Percentiles rank a stretch among this genome's conserved stretches.
Evolutionary conservation across 2,797 vertebrate species (phyloP).

Genomic region (Siniperca undulata): DNA sequence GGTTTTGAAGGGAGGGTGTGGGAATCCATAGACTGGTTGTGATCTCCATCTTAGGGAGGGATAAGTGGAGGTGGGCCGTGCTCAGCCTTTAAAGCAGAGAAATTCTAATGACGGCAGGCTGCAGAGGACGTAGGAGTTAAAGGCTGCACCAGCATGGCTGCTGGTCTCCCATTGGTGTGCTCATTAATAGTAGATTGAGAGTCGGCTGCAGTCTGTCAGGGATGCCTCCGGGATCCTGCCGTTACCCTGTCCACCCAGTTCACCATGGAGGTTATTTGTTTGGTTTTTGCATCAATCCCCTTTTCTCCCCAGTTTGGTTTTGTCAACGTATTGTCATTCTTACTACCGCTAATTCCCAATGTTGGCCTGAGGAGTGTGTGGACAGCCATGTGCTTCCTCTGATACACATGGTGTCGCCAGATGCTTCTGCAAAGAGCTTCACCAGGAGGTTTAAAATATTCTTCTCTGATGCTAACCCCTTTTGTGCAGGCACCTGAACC

Average conservation of each 20-base stretch:
- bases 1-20: conserved; percentile 55
- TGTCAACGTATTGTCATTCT: conserved; percentile 11
- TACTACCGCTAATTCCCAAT: conserved; percentile 8
- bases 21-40: conserved; percentile 69
- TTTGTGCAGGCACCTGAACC: background rate
- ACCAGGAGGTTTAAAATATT: background rate
- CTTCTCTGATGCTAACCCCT: background rate
- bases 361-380: conserved; percentile 23
- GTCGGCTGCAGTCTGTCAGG: conserved; percentile 26
- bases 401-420: background rate
- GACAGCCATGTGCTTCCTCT: background rate
- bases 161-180: conserved; percentile 53
- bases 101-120: conserved; percentile 74
- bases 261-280: conserved; percentile 37
- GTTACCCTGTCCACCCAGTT: conserved; percentile 17
- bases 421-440: conserved; percentile 1
- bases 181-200: conserved; percentile 70
- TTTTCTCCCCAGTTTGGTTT: conserved; percentile 13
- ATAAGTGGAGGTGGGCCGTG: conserved; percentile 58
- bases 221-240: conserved; percentile 30
- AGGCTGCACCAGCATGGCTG: background rate
- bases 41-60: conserved; percentile 74
- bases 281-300: conserved; percentile 5
- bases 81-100: conserved; percentile 77
- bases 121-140: conserved; percentile 63